A percentile compares a stretch with the other conserved stretches of the same genome.
These are phyloP conservation scores for Synaphobranchus kaupii DNA, from an alignment of 2,797 vertebrate species.

Conservation along the genomic window DNA sequence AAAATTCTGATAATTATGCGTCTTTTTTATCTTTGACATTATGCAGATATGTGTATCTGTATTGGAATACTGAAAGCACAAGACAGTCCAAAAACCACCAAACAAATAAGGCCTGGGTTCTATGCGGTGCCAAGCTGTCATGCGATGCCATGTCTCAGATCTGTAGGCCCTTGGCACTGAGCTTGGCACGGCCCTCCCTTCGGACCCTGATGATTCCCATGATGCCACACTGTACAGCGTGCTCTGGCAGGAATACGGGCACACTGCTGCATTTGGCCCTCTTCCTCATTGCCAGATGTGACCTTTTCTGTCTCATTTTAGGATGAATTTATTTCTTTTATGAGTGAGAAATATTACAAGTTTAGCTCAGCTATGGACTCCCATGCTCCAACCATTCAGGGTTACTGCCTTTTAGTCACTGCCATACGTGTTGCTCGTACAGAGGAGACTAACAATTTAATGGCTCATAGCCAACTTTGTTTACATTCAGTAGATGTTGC, in stretches of 20 bases:
- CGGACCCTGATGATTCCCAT: background rate
- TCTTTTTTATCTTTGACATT: background rate
- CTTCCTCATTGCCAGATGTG: background rate
- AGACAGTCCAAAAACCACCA: background rate
- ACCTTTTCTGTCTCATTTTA: background rate
- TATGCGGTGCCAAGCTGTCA: background rate
- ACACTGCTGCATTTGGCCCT: background rate
- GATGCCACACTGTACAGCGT: background rate
- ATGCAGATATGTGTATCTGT: background rate
- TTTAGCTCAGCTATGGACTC: no score
- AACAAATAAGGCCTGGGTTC: background rate
- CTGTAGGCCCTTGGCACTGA: background rate
- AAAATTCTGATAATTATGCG: background rate
- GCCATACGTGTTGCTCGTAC: no score
- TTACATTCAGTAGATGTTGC: no score
- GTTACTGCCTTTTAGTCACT: no score
- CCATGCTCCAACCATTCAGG: no score
- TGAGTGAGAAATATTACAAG: no score
- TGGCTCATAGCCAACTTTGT: no score
- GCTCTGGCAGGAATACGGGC: background rate
- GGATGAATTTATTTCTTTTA: background rate
- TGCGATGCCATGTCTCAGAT: slow-evolving; percentile 1
- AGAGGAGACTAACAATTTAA: no score
- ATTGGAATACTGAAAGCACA: background rate
- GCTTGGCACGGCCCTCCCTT: background rate